Base-by-base conservation (phyloP, 1,140 invertebrate species). In the Kradibia gibbosae region DNA sequence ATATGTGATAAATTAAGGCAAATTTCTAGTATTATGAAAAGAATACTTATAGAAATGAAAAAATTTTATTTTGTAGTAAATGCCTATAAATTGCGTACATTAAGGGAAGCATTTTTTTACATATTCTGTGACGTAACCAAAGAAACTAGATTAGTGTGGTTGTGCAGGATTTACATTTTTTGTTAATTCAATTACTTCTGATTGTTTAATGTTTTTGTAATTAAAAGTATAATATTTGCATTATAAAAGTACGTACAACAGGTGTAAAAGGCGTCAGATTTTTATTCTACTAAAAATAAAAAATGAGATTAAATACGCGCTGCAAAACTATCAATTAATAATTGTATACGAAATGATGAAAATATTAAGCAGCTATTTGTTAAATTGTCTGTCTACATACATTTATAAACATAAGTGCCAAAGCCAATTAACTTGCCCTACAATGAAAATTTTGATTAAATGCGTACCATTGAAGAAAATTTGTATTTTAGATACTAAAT, bases 131-230 rank as follows among this genome's bases (percentile, higher is more conserved):
- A 28, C 48, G 65, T 83, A 74, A 67, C 76, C 71, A 82, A 82
- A 83, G 80, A 84, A 73, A 74, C 22, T 62, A 83, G 65, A 83
- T 75, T 76, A 84, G 50, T n/a, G n/a, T n/a, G n/a, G n/a, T n/a
- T 76, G 31, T 48, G 34, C 72, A 72, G 34, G 60, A 65, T 57
- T 55, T 57, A 36, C 28, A 62, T 57, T 82, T 67, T 39, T 28
- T 60, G 20, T 25, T 25, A 53, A 42, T 36, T 7, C 50, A 31
- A 42, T 57, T 48, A 67, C 53, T 39, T 71, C 36, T 71, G 25
- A 34, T 81, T 31, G 25, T 34, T 55, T 70, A n/a, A 25, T 74
- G 55, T 53, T 5, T 10, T 76, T 81, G 42, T 17, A 65, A 62
- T n/a, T 15, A 45, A 50, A 48, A 4, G 65, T 2, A 76, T 28